Conservation (phyloP, 2,888 invertebrate genomes). For the Drosophila anceps region DNA sequence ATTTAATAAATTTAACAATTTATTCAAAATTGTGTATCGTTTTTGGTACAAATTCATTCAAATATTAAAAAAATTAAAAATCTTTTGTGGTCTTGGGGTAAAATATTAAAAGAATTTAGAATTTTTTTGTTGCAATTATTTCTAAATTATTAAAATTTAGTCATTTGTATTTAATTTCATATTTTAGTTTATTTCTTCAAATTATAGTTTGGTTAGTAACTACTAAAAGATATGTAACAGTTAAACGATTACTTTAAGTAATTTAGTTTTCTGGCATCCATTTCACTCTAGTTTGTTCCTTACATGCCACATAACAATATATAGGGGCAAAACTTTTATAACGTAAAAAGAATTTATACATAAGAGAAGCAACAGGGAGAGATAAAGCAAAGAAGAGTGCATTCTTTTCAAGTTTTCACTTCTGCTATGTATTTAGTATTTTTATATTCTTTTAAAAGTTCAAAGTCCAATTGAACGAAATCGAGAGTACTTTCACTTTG, state of each 20-base stretch:
- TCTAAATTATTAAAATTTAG: no score
- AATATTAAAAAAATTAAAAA: no score
- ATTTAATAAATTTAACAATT: no score
- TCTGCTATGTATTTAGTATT: slow-evolving; percentile 37
- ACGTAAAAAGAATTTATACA: slow-evolving; percentile 13
- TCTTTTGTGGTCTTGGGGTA: no score
- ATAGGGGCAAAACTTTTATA: background rate
- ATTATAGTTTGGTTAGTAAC: background rate
- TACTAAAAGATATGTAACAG: background rate
- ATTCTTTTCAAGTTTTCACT: slow-evolving; percentile 41
- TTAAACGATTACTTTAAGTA: background rate
- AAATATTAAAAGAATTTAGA: no score
- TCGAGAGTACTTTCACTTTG: slow-evolving; percentile 73
- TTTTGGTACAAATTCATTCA: no score
- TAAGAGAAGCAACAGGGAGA: slow-evolving; percentile 25
- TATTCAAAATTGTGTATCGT: no score
- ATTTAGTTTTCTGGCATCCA: background rate
- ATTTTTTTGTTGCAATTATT: no score
- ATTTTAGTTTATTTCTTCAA: no score
- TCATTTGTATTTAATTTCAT: no score
- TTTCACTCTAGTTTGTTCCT: background rate
- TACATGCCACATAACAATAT: no score
- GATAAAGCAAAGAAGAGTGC: slow-evolving; percentile 32
- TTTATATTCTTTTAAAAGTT: slow-evolving; percentile 69
- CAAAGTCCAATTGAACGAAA: slow-evolving; percentile 79